These are phyloP conservation scores for Ceyx melanurus DNA, from an alignment of 2,113 vertebrate genomes.

Conservation along the genomic window DNA sequence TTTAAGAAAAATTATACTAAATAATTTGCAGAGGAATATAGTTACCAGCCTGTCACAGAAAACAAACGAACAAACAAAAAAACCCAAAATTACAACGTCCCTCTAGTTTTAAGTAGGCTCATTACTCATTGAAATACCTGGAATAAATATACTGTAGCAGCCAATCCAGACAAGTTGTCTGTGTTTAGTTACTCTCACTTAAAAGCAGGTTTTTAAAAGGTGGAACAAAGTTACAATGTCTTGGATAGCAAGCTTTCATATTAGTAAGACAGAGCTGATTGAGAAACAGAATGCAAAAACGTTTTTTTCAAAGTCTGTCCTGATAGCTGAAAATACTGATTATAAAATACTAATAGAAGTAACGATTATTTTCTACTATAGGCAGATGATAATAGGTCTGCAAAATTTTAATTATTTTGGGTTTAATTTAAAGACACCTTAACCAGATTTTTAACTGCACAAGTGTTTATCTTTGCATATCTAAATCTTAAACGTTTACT, in stretches of 20 bases:
- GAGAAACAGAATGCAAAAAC: not conserved
- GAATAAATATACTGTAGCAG: conserved; percentile 3
- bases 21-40: too few species aligned
- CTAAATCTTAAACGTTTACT: not conserved
- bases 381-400: not conserved
- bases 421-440: not conserved
- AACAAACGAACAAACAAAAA: not conserved
- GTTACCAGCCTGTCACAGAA: too few species aligned
- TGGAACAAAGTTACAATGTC: not conserved
- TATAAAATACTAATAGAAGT: not conserved
- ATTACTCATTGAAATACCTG: conserved; percentile 41
- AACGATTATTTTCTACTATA: not conserved
- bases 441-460: not conserved
- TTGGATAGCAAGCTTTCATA: not conserved
- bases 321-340: not conserved
- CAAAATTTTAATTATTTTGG: not conserved
- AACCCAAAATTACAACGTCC: not conserved
- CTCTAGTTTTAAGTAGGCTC: not conserved
- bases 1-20: too few species aligned
- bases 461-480: not conserved
- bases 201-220: not conserved
- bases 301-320: not conserved
- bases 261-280: not conserved
- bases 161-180: not conserved
- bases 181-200: conserved; percentile 13